Evolutionary conservation across 2,113 vertebrate species (phyloP), one percentile per base, ranked within the genome.

Genomic region (Apus apus): DNA sequence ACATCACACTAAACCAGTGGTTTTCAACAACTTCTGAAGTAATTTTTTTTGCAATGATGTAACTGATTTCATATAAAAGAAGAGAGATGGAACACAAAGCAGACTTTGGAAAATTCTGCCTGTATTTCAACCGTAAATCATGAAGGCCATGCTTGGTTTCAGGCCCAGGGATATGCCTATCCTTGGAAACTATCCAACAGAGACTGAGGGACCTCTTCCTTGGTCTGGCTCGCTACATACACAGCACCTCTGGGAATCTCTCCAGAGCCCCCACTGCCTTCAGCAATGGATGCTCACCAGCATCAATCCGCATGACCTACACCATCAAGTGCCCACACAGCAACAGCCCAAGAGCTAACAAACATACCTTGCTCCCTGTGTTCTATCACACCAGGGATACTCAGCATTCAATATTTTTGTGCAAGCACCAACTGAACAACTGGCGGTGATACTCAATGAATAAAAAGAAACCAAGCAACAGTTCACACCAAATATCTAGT

Each of bases 251-350:
- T 1, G 1, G 71, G 70, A 54, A 75, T 23, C 50, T 56, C 43
- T 58, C 36, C 74, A 61, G 61, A 91, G 58, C 23, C 46, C 60
- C 45, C 46, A 15, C 0, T 0, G 0, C 64, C 20, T 13, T 36
- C 62, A 79, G 89, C 77, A 67, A 38, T 7, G 15, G 38, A 51
- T 29, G 73, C 29, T 73, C 51, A 74, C 43, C 65, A 80, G 68
- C 83, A 53, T 0, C 0, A 61, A 40, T 50, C 45, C 53, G 58
- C 38, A 32, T 0, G 0, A 46, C 62, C 50, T 46, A 22, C 8
- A 30, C 8, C 30, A 43, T 17, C 45, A 73, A 27, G 18, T 45
- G 26, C n/a, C 15, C 60, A 29, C 60, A 29, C 54, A 58, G 60
- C 15, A 78, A 29, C 85, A 89, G 58, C 25, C 27, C 45, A 72